These are phyloP conservation scores for Lamprologus sp. DNA, from an alignment of 2,113 vertebrate species.

Conservation along the genomic window DNA sequence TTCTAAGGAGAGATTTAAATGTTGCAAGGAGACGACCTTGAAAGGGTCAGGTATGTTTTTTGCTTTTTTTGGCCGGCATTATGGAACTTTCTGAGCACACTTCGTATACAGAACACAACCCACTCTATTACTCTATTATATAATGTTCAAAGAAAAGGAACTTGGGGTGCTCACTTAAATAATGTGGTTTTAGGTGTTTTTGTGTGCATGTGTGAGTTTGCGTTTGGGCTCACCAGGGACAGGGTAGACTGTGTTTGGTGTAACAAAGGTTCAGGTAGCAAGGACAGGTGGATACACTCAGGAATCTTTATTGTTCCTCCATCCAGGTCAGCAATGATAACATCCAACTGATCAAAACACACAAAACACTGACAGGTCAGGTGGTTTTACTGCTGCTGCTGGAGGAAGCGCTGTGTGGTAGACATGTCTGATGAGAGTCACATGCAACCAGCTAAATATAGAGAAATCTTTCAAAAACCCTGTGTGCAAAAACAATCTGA, in stretches of 20 bases:
- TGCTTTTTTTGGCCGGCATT: background rate
- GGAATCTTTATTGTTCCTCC: slow-evolving; percentile 98
- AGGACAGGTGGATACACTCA: slow-evolving; percentile 94
- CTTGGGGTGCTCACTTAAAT: background rate
- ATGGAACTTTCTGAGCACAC: background rate
- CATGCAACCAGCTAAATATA: slow-evolving; percentile 5
- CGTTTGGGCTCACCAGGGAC: slow-evolving; percentile 76
- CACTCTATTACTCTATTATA: background rate
- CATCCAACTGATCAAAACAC: slow-evolving; percentile 81
- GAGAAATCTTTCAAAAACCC: background rate
- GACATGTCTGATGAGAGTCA: background rate
- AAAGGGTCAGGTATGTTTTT: background rate
- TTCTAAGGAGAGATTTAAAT: background rate
- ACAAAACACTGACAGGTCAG: slow-evolving; percentile 17
- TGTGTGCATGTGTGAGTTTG: background rate
- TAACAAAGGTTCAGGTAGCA: slow-evolving; percentile 90
- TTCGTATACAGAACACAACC: background rate
- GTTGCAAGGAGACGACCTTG: background rate
- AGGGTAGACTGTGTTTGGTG: slow-evolving; percentile 84
- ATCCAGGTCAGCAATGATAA: slow-evolving; percentile 96
- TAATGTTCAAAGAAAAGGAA: background rate
- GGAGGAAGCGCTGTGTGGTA: background rate
- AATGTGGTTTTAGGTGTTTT: background rate
- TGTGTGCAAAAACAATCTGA: background rate
- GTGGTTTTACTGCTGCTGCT: slow-evolving; percentile 23